These are phyloP conservation scores for Tenualosa ilisha DNA, from an alignment of 2,797 vertebrate genomes.

Conservation along the genomic window DNA sequence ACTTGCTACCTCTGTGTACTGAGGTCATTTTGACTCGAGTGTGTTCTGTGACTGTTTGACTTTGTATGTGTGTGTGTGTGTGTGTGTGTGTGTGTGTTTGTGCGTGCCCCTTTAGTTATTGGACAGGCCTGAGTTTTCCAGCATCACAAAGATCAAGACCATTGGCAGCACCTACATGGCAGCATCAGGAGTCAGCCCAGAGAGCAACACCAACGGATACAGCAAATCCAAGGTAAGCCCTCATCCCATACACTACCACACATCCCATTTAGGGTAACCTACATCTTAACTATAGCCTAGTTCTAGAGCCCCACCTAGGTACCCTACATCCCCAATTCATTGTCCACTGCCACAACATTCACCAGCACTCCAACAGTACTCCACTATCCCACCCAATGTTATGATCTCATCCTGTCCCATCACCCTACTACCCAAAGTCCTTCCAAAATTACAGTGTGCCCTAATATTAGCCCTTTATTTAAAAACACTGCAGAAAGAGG, in stretches of 20 bases:
- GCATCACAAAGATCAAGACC: constrained; percentile 97
- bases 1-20: not conserved
- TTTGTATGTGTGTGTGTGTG: not conserved
- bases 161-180: constrained; percentile 99
- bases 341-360: no score
- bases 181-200: constrained; percentile 89
- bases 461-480: not conserved
- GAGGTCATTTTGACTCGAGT: not conserved
- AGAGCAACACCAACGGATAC: constrained; percentile 80
- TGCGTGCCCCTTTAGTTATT: constrained; percentile 74
- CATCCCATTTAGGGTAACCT: not conserved
- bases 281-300: not conserved
- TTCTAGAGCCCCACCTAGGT: no score
- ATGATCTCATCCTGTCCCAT: no score
- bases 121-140: constrained; percentile 86
- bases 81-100: not conserved
- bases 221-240: constrained; percentile 75
- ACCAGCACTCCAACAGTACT: no score
- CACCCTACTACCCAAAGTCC: no score
- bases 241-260: not conserved
- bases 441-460: no score
- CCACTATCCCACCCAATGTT: no score
- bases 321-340: no score
- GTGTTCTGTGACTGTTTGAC: no score
- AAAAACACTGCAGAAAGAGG: constrained; percentile 72